Conservation (phyloP, 2,797 vertebrate genomes). For the Acanthurus lineatus region DNA sequence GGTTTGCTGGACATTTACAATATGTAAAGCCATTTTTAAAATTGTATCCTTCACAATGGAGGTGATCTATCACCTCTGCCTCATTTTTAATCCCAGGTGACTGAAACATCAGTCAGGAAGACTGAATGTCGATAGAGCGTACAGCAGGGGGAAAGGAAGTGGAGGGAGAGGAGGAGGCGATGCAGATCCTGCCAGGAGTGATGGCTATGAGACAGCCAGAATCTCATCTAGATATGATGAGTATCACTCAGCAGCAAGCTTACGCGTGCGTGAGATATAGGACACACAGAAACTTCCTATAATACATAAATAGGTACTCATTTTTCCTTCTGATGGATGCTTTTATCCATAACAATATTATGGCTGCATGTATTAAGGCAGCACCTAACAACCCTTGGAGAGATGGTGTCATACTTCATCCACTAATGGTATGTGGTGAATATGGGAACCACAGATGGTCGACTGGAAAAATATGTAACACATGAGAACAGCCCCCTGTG, state of each 20-base stretch:
- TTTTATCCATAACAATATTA: constrained; percentile 40
- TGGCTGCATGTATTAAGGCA: constrained; percentile 28
- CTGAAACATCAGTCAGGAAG: constrained; percentile 78
- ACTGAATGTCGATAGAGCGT: constrained; percentile 74
- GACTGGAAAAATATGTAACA: no score
- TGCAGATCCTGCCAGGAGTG: constrained; percentile 69
- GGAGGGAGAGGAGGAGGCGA: constrained; percentile 18
- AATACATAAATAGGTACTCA: constrained; percentile 24
- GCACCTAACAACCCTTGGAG: constrained; percentile 20
- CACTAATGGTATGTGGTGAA: constrained; percentile 4
- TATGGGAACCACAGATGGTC: no score
- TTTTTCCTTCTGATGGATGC: constrained; percentile 56
- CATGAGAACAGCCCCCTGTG: background rate
- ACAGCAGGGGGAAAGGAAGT: constrained; percentile 39
- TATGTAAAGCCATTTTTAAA: constrained; percentile 69
- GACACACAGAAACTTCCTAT: constrained; percentile 30
- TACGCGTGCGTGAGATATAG: constrained; percentile 34
- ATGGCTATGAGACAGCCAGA: constrained; percentile 60
- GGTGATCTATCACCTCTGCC: constrained; percentile 68
- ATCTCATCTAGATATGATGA: constrained; percentile 66
- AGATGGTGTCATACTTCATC: constrained; percentile 34
- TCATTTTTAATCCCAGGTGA: constrained; percentile 80
- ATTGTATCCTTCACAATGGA: constrained; percentile 69
- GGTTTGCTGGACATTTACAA: constrained; percentile 65
- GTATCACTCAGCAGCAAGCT: constrained; percentile 58